Evolutionary conservation across 2,888 invertebrate species (phyloP).

Genomic region (Metalampra italica): DNA sequence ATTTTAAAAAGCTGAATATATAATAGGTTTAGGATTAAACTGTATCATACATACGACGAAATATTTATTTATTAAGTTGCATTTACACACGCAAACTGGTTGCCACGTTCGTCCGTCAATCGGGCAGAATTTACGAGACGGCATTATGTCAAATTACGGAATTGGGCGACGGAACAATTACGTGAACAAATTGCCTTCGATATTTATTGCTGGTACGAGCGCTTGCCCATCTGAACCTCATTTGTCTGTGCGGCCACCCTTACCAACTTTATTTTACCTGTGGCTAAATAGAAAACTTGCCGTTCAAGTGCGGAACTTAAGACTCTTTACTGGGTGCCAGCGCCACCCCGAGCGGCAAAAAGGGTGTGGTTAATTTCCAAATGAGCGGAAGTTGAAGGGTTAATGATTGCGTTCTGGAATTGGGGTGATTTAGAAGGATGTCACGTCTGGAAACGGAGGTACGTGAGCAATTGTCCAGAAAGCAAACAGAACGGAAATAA

Average conservation of each 20-base stretch:
- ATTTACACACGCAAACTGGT: too few species aligned
- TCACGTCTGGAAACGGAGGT: conserved; percentile 1
- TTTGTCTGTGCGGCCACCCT: neutral
- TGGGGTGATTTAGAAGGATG: neutral
- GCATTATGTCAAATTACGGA: conserved; percentile 53
- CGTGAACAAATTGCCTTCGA: conserved; percentile 37
- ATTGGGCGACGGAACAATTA: conserved; percentile 37
- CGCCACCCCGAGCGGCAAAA: neutral
- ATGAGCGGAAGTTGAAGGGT: conserved; percentile 9
- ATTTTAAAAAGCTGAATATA: too few species aligned
- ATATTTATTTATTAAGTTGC: too few species aligned
- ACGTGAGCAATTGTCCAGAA: neutral
- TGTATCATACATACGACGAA: neutral
- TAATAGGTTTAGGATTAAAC: too few species aligned
- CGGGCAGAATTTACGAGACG: conserved; percentile 38
- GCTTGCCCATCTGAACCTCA: conserved; percentile 7
- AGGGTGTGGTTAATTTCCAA: neutral
- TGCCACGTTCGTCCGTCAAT: neutral
- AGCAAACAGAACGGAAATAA: neutral
- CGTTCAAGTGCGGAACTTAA: too few species aligned
- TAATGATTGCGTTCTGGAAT: conserved; percentile 12
- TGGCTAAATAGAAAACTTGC: neutral
- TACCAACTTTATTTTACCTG: neutral
- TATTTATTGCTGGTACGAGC: conserved; percentile 28
- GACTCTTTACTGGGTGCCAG: neutral